Percentiles rank a stretch among this genome's conserved stretches.
phyloP scores from a whole-genome alignment of 1,140 invertebrate genomes.

The Solenopsis invicta region DNA sequence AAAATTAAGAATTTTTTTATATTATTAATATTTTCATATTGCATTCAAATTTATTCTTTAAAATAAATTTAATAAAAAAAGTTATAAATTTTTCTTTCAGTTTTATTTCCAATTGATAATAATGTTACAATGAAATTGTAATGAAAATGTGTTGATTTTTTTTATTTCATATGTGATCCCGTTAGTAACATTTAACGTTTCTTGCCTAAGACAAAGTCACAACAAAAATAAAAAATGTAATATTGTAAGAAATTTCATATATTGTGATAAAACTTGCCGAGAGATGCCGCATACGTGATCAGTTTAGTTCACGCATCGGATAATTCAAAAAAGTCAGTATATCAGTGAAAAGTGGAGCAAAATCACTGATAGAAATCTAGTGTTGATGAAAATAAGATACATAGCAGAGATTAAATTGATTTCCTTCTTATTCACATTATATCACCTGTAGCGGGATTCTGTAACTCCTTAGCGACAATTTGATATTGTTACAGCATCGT shows the following conservation, averaged over 20 bases:
- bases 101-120: not conserved
- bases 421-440: slow-evolving; percentile 1
- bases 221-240: not conserved
- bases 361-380: slow-evolving; percentile 22
- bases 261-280: slow-evolving; percentile 54
- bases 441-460: too few relatives aligned
- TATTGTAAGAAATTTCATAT: not conserved
- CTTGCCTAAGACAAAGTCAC: not conserved
- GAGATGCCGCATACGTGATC: not conserved
- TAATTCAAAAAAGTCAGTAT: slow-evolving; percentile 21
- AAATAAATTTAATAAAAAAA: not conserved
- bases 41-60: not conserved
- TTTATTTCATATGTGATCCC: not conserved
- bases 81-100: not conserved
- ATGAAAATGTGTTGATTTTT: not conserved
- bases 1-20: not conserved
- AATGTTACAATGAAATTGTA: not conserved
- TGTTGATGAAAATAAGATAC: slow-evolving; percentile 32
- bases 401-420: slow-evolving; percentile 51
- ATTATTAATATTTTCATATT: not conserved
- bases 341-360: not conserved
- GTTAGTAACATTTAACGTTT: not conserved
- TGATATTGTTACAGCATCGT: too few relatives aligned
- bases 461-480: too few relatives aligned
- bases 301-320: not conserved